Evolutionary conservation across 2,113 vertebrate genomes (phyloP).

Genomic region (Tilapia sparmanii): DNA sequence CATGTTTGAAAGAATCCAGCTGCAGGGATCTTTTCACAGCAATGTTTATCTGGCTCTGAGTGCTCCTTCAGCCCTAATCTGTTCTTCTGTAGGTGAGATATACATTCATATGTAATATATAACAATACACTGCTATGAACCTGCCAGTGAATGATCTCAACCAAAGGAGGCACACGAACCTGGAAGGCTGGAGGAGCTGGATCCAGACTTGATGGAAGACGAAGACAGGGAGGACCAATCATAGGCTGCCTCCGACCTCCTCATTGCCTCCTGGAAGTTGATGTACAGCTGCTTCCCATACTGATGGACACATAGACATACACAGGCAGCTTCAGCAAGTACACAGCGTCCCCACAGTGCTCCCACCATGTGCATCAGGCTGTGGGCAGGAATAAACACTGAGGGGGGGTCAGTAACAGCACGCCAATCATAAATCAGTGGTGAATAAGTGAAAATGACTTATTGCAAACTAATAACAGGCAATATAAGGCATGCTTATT

Average conservation of each 20-base stretch:
- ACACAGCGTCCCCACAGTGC: not conserved
- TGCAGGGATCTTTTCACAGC: not conserved
- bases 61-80: not conserved
- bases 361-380: not conserved
- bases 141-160: not conserved
- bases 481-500: not conserved
- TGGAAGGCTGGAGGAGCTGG: constrained; percentile 96
- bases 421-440: not conserved
- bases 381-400: not conserved
- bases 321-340: not conserved
- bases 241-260: constrained; percentile 87
- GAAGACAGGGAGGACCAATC: constrained; percentile 97
- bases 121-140: not conserved
- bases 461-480: not conserved
- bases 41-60: not conserved
- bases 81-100: not conserved
- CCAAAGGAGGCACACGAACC: constrained; percentile 49
- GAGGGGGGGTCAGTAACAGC: not conserved
- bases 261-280: constrained; percentile 94
- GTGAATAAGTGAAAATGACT: not conserved
- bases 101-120: not conserved
- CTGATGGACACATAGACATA: constrained; percentile 57
- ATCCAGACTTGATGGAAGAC: constrained; percentile 96
- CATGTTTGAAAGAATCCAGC: not conserved
- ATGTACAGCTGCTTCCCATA: constrained; percentile 93